These are phyloP conservation scores for Heliconius nattereri DNA, from an alignment of 1,140 invertebrate species.

Conservation along the genomic window DNA sequence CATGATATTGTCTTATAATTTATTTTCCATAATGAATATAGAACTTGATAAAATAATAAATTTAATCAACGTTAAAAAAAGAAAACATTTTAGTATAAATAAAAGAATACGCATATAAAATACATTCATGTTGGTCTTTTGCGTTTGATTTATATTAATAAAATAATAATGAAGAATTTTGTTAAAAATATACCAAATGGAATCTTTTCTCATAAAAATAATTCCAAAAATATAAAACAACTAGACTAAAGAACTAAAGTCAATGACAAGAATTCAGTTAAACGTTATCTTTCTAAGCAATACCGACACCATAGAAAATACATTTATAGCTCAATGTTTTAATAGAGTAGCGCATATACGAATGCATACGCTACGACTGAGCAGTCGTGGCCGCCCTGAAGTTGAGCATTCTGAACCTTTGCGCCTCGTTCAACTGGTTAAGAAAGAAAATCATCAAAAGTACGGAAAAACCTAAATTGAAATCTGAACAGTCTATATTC, in stretches of 20 bases:
- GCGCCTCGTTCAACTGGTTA: too few relatives aligned
- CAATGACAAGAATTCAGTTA: too few relatives aligned
- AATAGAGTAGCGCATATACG: constrained; percentile 12
- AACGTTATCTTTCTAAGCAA: too few relatives aligned
- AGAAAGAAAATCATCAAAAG: too few relatives aligned
- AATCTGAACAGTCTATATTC: too few relatives aligned
- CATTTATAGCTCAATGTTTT: background rate
- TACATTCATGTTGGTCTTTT: background rate
- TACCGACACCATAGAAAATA: background rate
- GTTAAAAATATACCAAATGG: background rate
- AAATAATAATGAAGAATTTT: background rate
- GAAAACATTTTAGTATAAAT: background rate
- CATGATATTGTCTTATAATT: too few relatives aligned
- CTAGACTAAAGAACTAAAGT: background rate
- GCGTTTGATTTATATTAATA: background rate
- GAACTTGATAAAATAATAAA: too few relatives aligned
- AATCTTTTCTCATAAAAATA: background rate
- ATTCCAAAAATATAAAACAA: background rate
- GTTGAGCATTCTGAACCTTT: too few relatives aligned
- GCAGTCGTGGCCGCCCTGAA: too few relatives aligned
- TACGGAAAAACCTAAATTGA: too few relatives aligned
- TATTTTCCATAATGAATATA: too few relatives aligned
- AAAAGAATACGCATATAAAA: background rate
- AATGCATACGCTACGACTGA: constrained; percentile 5
- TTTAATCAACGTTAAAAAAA: too few relatives aligned